Evolutionary conservation across 2,113 vertebrate genomes (phyloP).

Genomic region (Pangasianodon hypophthalmus): DNA sequence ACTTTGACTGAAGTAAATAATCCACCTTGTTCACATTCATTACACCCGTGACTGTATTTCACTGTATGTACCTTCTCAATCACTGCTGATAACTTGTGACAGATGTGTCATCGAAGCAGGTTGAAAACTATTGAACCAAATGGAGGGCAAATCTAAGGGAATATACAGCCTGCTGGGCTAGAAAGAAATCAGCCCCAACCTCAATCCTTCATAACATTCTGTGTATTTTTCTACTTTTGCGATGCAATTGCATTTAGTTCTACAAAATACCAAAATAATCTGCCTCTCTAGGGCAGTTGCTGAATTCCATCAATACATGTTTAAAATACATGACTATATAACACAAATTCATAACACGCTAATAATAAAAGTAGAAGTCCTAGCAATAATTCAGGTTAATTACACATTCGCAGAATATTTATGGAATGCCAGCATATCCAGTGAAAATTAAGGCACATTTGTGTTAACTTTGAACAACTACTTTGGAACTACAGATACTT

Average conservation of each 20-base stretch:
- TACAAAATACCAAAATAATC: neutral
- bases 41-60: neutral
- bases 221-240: neutral
- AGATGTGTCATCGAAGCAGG: neutral
- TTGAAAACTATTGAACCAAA: neutral
- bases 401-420: too few species aligned
- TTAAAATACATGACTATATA: neutral
- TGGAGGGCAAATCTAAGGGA: neutral
- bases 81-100: neutral
- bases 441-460: neutral
- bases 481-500: neutral
- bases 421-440: neutral
- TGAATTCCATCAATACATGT: neutral
- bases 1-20: neutral
- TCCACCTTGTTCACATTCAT: neutral
- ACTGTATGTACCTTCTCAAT: neutral
- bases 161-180: neutral
- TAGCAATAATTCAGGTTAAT: too few species aligned
- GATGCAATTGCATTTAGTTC: neutral
- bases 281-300: neutral
- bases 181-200: neutral
- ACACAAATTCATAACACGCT: neutral
- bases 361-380: neutral
- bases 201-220: neutral
- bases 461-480: neutral